Evolutionary conservation across 1,140 invertebrate species (phyloP).

Genomic region (Phthorimaea operculella): DNA sequence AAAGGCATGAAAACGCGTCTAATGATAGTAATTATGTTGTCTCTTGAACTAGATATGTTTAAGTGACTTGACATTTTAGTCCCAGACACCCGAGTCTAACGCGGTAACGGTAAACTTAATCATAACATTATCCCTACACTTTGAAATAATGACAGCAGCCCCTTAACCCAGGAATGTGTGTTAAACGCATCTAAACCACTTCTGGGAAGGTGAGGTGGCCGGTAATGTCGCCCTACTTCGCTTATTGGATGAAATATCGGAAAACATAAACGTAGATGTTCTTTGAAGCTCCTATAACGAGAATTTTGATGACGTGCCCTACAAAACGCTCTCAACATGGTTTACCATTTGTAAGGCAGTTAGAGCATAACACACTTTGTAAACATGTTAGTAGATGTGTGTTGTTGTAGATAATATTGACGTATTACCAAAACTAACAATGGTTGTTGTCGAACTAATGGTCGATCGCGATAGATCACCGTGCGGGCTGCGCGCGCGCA

Average conservation of each 20-base stretch:
- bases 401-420: not conserved
- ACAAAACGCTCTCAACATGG: not conserved
- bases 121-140: conserved; percentile 39
- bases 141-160: conserved; percentile 24
- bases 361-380: not conserved
- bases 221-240: conserved; percentile 8
- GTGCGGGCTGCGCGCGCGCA: not conserved
- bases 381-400: not conserved
- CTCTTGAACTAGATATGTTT: conserved; percentile 12
- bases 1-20: conserved; percentile 3
- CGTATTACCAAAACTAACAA: not conserved
- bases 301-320: not conserved
- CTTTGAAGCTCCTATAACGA: not conserved
- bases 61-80: conserved; percentile 29
- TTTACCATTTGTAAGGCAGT: not conserved
- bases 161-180: conserved; percentile 38
- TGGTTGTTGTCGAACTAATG: not conserved
- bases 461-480: conserved; percentile 1
- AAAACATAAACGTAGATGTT: conserved; percentile 2
- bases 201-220: conserved; percentile 35
- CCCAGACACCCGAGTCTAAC: conserved; percentile 23
- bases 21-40: conserved; percentile 24
- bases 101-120: conserved; percentile 37
- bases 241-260: conserved; percentile 3
- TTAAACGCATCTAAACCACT: conserved; percentile 32